Conservation (phyloP, 2,113 vertebrate genomes). For the Mionectes macconnelli region DNA sequence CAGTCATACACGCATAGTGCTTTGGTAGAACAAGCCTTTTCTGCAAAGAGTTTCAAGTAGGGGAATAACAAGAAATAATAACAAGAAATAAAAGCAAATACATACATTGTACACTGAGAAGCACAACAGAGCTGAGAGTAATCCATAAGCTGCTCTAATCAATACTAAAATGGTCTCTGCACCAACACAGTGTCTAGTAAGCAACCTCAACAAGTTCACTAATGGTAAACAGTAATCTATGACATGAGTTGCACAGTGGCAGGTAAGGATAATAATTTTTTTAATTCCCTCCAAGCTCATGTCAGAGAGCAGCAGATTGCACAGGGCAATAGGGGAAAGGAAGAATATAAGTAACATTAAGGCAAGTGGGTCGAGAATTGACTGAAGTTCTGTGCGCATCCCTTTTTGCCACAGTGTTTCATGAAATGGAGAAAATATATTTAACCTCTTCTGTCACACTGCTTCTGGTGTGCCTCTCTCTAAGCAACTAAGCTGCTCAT, state of each 20-base stretch:
- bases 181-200: neutral
- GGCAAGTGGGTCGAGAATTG: neutral
- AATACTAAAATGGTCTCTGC: neutral
- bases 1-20: rapidly evolving
- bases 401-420: neutral
- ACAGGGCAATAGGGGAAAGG: neutral
- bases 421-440: neutral
- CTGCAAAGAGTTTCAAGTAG: neutral
- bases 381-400: neutral
- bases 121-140: neutral
- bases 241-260: neutral
- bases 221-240: neutral
- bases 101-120: neutral
- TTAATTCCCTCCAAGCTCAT: neutral
- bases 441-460: neutral
- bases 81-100: neutral
- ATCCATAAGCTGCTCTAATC: neutral
- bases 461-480: neutral
- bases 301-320: neutral
- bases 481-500: neutral
- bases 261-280: neutral
- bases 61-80: too few relatives aligned
- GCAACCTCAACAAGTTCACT: neutral
- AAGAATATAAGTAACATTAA: neutral
- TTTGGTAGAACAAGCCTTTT: neutral